phyloP scores from a whole-genome alignment of 2,113 vertebrate genomes.

The Pterocles gutturalis region DNA sequence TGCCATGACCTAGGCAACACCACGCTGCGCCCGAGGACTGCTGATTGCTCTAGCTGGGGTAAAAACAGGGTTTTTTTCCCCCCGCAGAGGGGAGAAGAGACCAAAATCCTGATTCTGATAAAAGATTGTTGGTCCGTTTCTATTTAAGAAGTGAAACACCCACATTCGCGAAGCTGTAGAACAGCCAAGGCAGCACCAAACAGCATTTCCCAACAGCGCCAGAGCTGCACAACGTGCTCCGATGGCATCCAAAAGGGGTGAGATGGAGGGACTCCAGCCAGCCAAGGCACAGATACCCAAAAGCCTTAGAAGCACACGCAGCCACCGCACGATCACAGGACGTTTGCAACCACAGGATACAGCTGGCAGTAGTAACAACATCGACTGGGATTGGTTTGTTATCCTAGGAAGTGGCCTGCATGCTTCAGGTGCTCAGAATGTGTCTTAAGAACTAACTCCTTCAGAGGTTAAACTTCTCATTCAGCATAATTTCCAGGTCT shows the following conservation, averaged over 20 bases:
- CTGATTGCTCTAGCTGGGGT: not conserved
- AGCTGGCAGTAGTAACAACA: conserved; percentile 7
- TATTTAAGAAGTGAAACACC: not conserved
- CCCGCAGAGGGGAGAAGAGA: not conserved
- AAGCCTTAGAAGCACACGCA: not conserved
- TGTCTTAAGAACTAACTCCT: not conserved
- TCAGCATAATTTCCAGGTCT: not conserved
- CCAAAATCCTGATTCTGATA: not conserved
- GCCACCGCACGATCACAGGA: conserved; percentile 14
- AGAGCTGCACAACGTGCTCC: accelerated
- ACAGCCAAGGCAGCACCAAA: not conserved
- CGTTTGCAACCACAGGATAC: not conserved
- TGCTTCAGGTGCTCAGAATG: conserved; percentile 1
- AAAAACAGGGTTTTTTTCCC: not conserved
- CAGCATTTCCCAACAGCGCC: not conserved
- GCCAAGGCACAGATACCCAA: accelerated
- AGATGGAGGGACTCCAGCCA: not conserved
- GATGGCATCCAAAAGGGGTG: accelerated
- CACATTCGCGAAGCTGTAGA: not conserved
- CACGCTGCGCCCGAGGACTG: accelerated
- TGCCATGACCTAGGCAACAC: not conserved
- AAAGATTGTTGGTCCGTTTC: not conserved
- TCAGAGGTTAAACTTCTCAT: not conserved
- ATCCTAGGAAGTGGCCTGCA: conserved; percentile 2
- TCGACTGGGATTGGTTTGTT: not conserved